A percentile compares a stretch with the other conserved stretches of the same genome.
phyloP scores from a whole-genome alignment of 2,113 vertebrate species.

The Dasyornis broadbenti region DNA sequence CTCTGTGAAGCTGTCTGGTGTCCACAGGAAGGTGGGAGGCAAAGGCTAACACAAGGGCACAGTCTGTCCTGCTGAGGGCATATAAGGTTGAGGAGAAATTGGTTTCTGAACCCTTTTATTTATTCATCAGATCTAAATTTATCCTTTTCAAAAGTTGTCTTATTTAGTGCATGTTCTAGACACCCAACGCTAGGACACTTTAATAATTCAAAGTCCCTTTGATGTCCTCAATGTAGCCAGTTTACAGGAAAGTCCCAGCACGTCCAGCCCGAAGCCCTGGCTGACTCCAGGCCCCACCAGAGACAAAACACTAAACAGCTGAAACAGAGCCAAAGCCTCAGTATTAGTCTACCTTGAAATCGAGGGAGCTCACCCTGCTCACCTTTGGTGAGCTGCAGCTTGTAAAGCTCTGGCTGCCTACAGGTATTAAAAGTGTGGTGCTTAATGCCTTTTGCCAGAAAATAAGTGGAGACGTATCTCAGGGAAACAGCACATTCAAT shows the following conservation, averaged over 20 bases:
- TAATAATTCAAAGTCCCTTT: constrained; percentile 17
- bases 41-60: neutral
- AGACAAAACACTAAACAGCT: neutral
- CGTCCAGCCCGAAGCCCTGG: neutral
- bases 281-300: neutral
- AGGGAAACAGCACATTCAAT: neutral
- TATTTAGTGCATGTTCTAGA: neutral
- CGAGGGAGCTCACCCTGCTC: neutral
- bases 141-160: neutral
- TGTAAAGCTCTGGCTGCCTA: neutral
- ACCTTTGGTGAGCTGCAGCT: neutral
- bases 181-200: neutral
- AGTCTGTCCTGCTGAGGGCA: neutral
- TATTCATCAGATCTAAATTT: neutral
- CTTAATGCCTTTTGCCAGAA: neutral
- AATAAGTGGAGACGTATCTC: neutral
- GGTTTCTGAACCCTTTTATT: neutral
- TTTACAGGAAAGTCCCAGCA: constrained; percentile 9
- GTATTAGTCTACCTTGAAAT: neutral
- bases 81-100: neutral
- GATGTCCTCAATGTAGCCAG: neutral
- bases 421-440: neutral
- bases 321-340: neutral
- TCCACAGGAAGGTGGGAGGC: neutral
- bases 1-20: neutral